Evolutionary conservation across 2,797 vertebrate genomes (phyloP).

Genomic region (Hoplostethus atlanticus): DNA sequence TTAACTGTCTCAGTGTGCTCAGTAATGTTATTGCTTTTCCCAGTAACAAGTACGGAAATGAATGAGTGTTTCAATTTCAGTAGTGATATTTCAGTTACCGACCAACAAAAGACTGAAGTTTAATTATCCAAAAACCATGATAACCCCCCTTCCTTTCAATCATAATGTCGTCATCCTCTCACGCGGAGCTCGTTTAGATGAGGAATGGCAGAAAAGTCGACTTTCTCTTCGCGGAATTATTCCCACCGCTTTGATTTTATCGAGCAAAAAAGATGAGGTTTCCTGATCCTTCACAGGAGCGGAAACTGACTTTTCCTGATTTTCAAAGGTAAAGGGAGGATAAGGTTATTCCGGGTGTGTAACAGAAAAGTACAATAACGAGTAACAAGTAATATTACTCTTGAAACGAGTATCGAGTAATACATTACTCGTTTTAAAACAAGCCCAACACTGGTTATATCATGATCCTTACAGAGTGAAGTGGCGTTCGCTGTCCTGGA

Average conservation of each 20-base stretch:
- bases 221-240: too few species aligned
- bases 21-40: neutral
- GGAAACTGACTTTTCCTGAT: neutral
- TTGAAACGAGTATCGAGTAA: neutral
- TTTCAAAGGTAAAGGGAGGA: neutral
- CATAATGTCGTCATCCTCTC: slow-evolving; percentile 38
- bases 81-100: neutral
- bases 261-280: slow-evolving; percentile 11
- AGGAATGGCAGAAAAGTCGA: neutral
- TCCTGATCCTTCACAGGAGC: too few species aligned
- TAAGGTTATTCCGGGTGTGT: too few species aligned
- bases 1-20: neutral
- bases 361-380: neutral
- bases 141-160: slow-evolving; percentile 32
- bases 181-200: neutral
- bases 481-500: slow-evolving; percentile 25
- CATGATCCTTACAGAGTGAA: slow-evolving; percentile 11
- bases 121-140: slow-evolving; percentile 37
- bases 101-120: slow-evolving; percentile 27
- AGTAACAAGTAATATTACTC: slow-evolving; percentile 4
- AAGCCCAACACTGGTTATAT: neutral
- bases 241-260: slow-evolving; percentile 9
- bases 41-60: slow-evolving; percentile 3
- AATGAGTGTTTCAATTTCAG: neutral
- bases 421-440: slow-evolving; percentile 1